Conservation (phyloP, 2,797 vertebrate genomes). For the Phaenicophaeus curvirostris region DNA sequence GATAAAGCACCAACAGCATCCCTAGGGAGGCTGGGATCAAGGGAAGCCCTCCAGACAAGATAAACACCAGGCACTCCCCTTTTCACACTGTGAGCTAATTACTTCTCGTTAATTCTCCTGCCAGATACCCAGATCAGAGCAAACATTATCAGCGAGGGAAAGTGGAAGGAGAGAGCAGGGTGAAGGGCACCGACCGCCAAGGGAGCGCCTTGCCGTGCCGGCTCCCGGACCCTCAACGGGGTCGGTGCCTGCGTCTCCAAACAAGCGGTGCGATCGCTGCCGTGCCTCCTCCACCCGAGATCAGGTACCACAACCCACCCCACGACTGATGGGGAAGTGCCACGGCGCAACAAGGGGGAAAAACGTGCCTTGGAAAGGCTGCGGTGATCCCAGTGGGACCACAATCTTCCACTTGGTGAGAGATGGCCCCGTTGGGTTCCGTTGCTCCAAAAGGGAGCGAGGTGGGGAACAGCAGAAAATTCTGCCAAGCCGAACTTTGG, state of each 20-base stretch:
- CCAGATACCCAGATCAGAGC: conserved; percentile 46
- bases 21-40: conserved; percentile 8
- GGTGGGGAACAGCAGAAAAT: background rate
- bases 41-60: conserved; percentile 51
- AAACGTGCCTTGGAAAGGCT: background rate
- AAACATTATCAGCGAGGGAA: conserved; percentile 43
- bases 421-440: background rate
- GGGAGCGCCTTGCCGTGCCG: background rate
- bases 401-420: background rate
- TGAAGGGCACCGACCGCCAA: background rate
- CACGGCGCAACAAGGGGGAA: background rate
- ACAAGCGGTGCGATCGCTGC: fast-evolving
- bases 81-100: conserved; percentile 45
- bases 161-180: conserved; percentile 12
- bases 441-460: background rate
- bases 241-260: no score
- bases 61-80: conserved; percentile 36
- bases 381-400: fast-evolving
- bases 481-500: conserved; percentile 17
- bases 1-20: background rate
- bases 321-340: fast-evolving
- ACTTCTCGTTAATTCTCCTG: conserved; percentile 48
- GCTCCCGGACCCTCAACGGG: background rate
- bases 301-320: background rate
- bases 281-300: background rate